Evolutionary conservation across 2,113 vertebrate species (phyloP), one percentile per base, ranked within the genome.

Genomic region (Canis aureus): DNA sequence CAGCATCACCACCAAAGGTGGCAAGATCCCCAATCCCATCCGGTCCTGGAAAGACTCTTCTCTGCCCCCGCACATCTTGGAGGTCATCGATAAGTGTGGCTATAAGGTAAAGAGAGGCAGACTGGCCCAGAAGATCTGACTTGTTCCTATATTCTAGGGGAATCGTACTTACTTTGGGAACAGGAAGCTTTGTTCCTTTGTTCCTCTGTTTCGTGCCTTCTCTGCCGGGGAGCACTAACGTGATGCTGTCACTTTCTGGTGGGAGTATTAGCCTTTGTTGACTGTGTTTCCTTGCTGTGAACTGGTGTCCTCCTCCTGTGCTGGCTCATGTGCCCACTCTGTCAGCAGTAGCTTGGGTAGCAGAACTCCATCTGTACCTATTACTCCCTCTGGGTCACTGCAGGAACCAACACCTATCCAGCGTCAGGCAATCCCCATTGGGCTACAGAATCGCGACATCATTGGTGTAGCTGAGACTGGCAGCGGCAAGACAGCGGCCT

Each of bases 1-100:
- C 98, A 99, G 99, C 98, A 99, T 99, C 98, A 99, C 99, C 97
- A 99, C 99, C 96, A 99, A 99, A 97, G 99, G 99, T 43, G 99
- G 99, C 97, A 99, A 99, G 98, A 99, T 99, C 92, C 99, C 99
- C 1, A 99, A 99, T 95, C 99, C 99, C 96, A 99, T 99, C 98
- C 99, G 99, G 91, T 99, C 99, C 98, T 99, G 99, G 99, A 99
- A 99, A 97, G 99, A 99, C 94, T 99, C 99, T 53, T 98, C 98
- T 1, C 98, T 99, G 97, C 99, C 99, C 0, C 99, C 99, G 0
- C 99, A 99, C 98, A 99, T 99, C 98, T 97, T 99, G 98, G 99
- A 99, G 97, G 99, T 99, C 98, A 99, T 99, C 43, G 99, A 99
- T 98, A 99, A 99, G 96, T 99, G 99, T 1, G 99, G 99, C 96